Evolutionary conservation across 2,888 invertebrate species (phyloP), one percentile per base, ranked within the genome.

Genomic region (Tipula vernalis): DNA sequence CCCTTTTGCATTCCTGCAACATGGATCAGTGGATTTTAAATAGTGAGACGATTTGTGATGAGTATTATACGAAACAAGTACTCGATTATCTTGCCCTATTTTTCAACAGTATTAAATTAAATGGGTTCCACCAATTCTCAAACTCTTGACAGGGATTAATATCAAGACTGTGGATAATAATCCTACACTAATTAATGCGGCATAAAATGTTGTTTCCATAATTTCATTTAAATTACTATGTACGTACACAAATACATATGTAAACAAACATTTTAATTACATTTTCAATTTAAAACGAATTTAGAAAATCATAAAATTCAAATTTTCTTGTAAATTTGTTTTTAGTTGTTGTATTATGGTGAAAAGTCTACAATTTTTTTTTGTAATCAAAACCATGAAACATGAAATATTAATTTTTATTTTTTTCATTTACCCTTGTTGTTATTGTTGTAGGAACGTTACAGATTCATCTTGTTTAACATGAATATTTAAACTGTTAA

Each of bases 401-500:
- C 51, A 51, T 51, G 15, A 71, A 71, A 71, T 71, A 71, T 71
- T 71, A 71, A 71, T 71, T 71, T 28, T 28, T 3, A 8, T 28
- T 71, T 71, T 71, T 71, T 28, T 28, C 71, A n/a, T 15, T 71
- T 28, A 10, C 4, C 12, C 28, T 28, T 51, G n/a, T 51, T 51
- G n/a, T 28, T 71, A 3, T 5, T 15, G 51, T 15, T 57, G 15
- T 57, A 57, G 51, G 6, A 15, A 57, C 15, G 8, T 71, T 71
- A 71, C 71, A 71, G 71, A 71, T 71, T 71, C 71, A 28, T 71
- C 71, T 71, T 71, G 71, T 71, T 71, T 28, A 71, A 71, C 71
- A 71, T 71, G 71, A 71, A 71, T 71, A 71, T 71, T 71, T 71
- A 71, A 71, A 71, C 71, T 71, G 71, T 71, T 71, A 71, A 71